These are phyloP conservation scores for Pterocles gutturalis DNA, from an alignment of 2,113 vertebrate genomes.

Conservation along the genomic window DNA sequence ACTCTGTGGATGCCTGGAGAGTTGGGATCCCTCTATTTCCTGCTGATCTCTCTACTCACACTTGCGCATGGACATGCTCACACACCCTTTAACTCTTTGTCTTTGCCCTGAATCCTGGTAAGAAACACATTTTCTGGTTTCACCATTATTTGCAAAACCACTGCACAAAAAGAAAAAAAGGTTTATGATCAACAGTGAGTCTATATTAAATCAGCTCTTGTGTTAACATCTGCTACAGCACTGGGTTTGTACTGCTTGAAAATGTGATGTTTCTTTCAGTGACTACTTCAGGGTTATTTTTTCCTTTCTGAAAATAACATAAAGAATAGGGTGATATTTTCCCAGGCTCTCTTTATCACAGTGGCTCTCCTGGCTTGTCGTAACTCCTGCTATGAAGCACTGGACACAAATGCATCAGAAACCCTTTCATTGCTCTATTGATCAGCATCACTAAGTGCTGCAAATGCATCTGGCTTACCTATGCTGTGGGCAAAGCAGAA, in stretches of 20 bases:
- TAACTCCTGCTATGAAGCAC: not conserved
- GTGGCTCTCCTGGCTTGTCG: not conserved
- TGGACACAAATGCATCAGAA: not conserved
- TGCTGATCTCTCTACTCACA: not conserved
- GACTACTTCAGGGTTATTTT: not conserved
- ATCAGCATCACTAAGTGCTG: constrained; percentile 3
- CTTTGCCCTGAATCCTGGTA: not conserved
- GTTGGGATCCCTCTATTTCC: not conserved
- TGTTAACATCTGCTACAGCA: not conserved
- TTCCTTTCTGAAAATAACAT: not conserved
- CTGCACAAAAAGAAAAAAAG: not conserved
- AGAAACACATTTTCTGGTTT: not conserved
- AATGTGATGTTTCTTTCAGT: not conserved
- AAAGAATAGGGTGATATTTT: not conserved
- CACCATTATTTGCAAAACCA: not conserved
- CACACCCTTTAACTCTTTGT: not conserved
- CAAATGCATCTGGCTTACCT: not conserved
- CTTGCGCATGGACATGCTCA: rapidly evolving
- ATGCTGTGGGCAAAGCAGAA: not conserved
- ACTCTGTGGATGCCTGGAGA: not conserved
- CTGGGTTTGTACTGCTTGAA: not conserved
- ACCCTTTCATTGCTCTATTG: not conserved
- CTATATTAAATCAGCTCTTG: not conserved
- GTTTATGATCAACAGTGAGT: not conserved
- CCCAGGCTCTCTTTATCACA: not conserved